Evolutionary conservation across 2,888 invertebrate species (phyloP), one percentile per base, ranked within the genome.

Genomic region (Nymphalis c-album): DNA sequence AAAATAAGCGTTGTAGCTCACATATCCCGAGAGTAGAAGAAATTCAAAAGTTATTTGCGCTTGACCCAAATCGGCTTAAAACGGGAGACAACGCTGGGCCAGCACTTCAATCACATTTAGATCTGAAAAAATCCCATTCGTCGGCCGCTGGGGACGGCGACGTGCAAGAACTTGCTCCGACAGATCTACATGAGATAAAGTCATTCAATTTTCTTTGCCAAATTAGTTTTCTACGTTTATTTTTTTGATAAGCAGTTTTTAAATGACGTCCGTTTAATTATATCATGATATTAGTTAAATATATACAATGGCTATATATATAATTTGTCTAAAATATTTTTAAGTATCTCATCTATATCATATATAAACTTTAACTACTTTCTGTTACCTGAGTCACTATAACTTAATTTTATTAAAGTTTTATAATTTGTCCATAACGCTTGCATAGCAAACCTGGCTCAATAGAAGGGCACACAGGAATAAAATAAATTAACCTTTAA

Each of bases 71-170:
- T 68, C 64, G 59, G 70, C 48, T 67, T 68, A 64, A 64, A 63
- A 70, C 45, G 45, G 45, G 40, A 45, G 62, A 68, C 70, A 66
- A 64, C 64, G 62, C 62, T 67, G 55, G 64, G 69, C 45, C 66
- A 64, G 62, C 72, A 72, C 73, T 73, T 73, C 74, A 74, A 74
- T 74, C 74, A 73, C 74, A 72, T 73, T 74, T 69, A 70, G 72
- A 68, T 71, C 62, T 61, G 60, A 40, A 68, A 71, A 73, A 73
- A 73, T 69, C 73, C 69, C 70, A 61, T 69, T 70, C 70, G 64
- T 70, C 68, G 61, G 68, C 72, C 70, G 65, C 68, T 55, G 66
- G 63, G 63, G 63, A 60, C 63, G 48, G 55, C 8, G 60, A 68
- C 71, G 68, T 60, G 63, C 63, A 47, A 63, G 26, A 53, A 68